Evolutionary conservation across 2,797 vertebrate species (phyloP), one percentile per base, ranked within the genome.

Genomic region (Setipinna tenuifilis): DNA sequence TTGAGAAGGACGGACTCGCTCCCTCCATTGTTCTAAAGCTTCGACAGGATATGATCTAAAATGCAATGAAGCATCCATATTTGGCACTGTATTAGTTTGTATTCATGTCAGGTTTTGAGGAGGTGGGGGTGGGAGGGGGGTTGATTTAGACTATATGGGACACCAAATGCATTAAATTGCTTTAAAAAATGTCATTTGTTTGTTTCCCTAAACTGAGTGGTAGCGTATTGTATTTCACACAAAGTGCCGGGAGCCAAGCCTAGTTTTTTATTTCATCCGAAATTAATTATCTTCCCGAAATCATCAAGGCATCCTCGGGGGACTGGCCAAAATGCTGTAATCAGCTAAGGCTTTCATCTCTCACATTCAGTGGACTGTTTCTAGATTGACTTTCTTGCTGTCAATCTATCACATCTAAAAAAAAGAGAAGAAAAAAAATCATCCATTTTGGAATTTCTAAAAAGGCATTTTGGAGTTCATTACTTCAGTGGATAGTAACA

Each of bases 121-220:
- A 10, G 50, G 50, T 3, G 50, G 14, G 50, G 50, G 50, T 3
- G 50, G 50, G 7, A 7, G 50, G 7, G 50, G 50, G 7, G 50
- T 7, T 44, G 41, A 35, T 78, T 41, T 2, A 21, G 71, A 35
- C 35, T 78, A 44, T 78, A 21, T 59, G 58, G 17, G 6, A 6
- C 31, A 75, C 31, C 6, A 4, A 41, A 75, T 75, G 16, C 7
- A 75, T 75, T 19, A 78, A 78, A 78, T 78, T 21, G 6, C 50
- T 78, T 41, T 78, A 21, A 78, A 78, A 44, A 21, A 41, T 78
- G 31, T 75, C 31, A 75, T 75, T 44, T 78, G 71, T 78, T 78
- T 78, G 21, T 41, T 78, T 78, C 71, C 35, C 35, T 35, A 78
- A 44, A 78, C 68, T 21, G 35, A 31, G 35, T 19, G 71, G 35